Evolutionary conservation across 2,888 invertebrate species (phyloP), one percentile per base, ranked within the genome.

Genomic region (Elegia similella): DNA sequence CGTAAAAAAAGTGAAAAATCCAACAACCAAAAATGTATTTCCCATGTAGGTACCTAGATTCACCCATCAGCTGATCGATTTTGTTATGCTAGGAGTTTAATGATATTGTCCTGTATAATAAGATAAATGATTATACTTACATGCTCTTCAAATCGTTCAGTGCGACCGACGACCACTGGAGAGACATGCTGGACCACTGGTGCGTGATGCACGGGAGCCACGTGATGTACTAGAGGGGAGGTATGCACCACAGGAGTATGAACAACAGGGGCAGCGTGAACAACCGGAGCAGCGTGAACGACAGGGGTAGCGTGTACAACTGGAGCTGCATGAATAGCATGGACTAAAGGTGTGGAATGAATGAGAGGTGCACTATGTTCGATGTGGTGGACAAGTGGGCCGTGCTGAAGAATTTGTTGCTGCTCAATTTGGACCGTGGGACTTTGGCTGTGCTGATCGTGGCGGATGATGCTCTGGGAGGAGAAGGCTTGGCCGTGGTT

Each of bases 391-490:
- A 50, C 50, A 15, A 50, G 34, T 16, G 50, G 50, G 16, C 50
- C 34, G n/a, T 50, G 50, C 12, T 70, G 54, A 75, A 73, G 59
- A 78, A 78, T 1, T 69, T 67, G 52, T 69, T 66, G 13, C 13
- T 42, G 52, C 42, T 53, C 29, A 0, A 42, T 53, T 17, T 53
- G 52, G 15, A 53, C 13, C 23, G 38, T 42, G 42, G 30, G 30
- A 6, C 30, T 10, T 7, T 79, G 81, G 1, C 75, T 65, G 0
- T 82, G 78, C 60, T 88, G 82, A 62, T 88, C 84, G 59, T 89
- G 88, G 50, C 82, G 86, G 61, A 84, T 66, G 62, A 91, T 86
- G 73, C 84, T 90, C 58, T 90, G 90, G 10, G 89, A 88, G 15
- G 91, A 90, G 13, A 91, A 72, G 3, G 88, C 88, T 43, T 84